phyloP scores from a whole-genome alignment of 2,797 vertebrate species.

The Silurus aristotelis region DNA sequence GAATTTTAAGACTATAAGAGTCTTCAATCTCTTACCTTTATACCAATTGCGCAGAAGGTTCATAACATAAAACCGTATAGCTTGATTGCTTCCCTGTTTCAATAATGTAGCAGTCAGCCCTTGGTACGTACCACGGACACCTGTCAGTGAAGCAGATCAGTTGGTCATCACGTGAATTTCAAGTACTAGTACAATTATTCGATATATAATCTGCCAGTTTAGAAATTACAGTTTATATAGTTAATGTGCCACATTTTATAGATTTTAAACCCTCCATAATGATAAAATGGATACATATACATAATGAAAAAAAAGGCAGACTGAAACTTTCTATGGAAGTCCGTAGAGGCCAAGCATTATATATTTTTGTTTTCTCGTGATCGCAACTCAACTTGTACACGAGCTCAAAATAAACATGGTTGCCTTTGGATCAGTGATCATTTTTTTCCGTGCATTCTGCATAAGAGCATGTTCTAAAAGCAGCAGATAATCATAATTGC shows the following conservation, averaged over 20 bases:
- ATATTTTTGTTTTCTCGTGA: no score
- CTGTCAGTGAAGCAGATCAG: constrained; percentile 58
- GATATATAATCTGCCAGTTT: not conserved
- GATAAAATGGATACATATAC: not conserved
- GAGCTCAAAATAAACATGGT: no score
- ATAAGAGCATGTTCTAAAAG: no score
- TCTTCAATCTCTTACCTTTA: constrained; percentile 71
- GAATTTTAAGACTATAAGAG: not conserved
- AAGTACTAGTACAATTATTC: not conserved
- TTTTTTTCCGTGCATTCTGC: no score
- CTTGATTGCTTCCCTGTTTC: constrained; percentile 84
- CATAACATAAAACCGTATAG: constrained; percentile 85
- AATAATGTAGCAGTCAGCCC: constrained; percentile 80
- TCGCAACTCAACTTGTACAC: no score
- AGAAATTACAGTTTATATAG: not conserved
- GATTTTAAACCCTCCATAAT: not conserved
- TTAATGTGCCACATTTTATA: not conserved
- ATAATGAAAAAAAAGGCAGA: not conserved
- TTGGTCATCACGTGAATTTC: not conserved
- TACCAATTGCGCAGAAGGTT: constrained; percentile 82
- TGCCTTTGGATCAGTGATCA: no score
- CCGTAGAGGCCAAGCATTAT: no score
- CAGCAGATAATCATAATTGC: no score
- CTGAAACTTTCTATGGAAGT: not conserved
- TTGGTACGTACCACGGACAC: constrained; percentile 81